phyloP scores from a whole-genome alignment of 2,888 invertebrate species.

The Pachliopta kotzebuea region DNA sequence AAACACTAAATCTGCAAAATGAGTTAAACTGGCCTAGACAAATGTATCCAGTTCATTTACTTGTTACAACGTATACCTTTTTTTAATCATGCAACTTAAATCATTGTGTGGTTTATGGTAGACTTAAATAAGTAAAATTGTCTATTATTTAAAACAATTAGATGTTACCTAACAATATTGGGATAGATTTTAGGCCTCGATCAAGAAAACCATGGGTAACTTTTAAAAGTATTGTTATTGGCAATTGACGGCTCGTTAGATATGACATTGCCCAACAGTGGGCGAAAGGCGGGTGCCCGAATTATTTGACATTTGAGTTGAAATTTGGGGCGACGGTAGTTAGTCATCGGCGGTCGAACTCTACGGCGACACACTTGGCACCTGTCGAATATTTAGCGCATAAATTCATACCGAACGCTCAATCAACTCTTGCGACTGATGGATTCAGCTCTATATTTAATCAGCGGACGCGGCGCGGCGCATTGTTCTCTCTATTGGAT shows the following conservation, averaged over 20 bases:
- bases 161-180: too few species aligned
- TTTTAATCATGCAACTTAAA: too few species aligned
- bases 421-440: constrained; percentile 70
- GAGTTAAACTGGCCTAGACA: too few species aligned
- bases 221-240: not conserved
- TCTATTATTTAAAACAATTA: too few species aligned
- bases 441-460: constrained; percentile 79
- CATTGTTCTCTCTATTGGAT: constrained; percentile 72
- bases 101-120: too few species aligned
- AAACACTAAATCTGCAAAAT: too few species aligned
- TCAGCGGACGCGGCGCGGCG: constrained; percentile 68
- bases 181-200: too few species aligned
- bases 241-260: constrained; percentile 8
- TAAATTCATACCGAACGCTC: constrained; percentile 77
- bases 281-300: constrained; percentile 65
- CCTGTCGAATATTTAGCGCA: constrained; percentile 80
- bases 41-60: too few species aligned
- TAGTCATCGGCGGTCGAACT: constrained; percentile 78
- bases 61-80: too few species aligned
- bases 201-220: not conserved
- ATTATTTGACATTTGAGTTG: constrained; percentile 80
- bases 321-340: constrained; percentile 74
- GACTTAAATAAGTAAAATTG: too few species aligned
- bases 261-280: constrained; percentile 36
- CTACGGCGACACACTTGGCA: constrained; percentile 80